These are phyloP conservation scores for Pangasius djambal DNA, from an alignment of 2,797 vertebrate genomes.

Conservation along the genomic window DNA sequence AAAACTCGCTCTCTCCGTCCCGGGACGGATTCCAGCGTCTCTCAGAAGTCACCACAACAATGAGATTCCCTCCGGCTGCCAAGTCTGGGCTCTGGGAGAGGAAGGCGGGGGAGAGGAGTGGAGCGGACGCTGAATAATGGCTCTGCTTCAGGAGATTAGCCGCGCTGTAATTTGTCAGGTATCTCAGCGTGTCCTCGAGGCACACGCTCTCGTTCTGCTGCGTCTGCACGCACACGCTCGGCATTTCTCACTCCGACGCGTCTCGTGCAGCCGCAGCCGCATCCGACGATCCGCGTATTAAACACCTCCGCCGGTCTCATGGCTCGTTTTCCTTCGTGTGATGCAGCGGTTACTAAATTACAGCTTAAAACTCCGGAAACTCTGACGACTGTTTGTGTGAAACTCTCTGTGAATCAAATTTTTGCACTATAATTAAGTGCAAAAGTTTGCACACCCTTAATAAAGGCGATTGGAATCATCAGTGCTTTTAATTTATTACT, in stretches of 20 bases:
- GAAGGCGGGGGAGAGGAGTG: not conserved
- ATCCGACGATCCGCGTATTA: not conserved
- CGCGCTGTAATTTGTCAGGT: constrained; percentile 22
- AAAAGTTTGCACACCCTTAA: not conserved
- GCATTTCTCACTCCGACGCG: not conserved
- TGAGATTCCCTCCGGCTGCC: constrained; percentile 29
- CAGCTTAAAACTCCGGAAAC: not conserved
- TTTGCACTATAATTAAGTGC: not conserved
- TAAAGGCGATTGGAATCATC: not conserved
- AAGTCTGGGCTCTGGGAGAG: constrained; percentile 12
- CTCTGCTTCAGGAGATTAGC: constrained; percentile 13
- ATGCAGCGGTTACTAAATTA: not conserved
- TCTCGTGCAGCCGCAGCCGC: not conserved
- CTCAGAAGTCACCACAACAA: constrained; percentile 41
- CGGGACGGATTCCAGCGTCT: constrained; percentile 42
- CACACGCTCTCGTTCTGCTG: not conserved
- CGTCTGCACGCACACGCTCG: not conserved
- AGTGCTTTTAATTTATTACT: too few relatives aligned
- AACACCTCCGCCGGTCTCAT: not conserved
- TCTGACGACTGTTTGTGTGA: not conserved
- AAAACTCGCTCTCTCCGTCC: constrained; percentile 24
- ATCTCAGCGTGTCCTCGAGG: not conserved
- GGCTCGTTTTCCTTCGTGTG: not conserved
- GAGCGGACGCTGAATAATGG: constrained; percentile 21
- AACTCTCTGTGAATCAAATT: not conserved